Conservation (phyloP, 92 coral and sea anemone genomes). For the Zoanthus gigantus region DNA sequence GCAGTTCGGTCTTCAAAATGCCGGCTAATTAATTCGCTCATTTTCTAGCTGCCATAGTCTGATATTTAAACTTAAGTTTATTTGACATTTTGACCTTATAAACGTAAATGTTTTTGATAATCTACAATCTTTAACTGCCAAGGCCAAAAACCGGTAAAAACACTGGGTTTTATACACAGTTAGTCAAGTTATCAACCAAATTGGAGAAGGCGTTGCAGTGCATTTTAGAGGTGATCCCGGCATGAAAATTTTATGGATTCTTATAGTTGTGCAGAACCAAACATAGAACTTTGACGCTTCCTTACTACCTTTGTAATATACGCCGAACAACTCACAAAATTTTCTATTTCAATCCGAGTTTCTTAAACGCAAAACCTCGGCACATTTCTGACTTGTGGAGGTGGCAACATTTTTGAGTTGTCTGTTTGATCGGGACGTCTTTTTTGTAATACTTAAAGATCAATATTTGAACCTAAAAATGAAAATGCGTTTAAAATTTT, state of each 20-base stretch:
- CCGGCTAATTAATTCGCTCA: background rate
- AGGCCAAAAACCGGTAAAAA: background rate
- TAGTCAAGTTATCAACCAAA: background rate
- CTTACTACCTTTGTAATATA: background rate
- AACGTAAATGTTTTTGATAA: background rate
- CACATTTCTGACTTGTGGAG: background rate
- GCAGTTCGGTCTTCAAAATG: constrained; percentile 13
- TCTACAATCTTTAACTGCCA: background rate
- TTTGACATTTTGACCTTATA: constrained; percentile 43
- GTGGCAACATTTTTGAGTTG: constrained; percentile 18
- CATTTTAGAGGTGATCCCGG: background rate
- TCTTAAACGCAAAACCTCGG: background rate
- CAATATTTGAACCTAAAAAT: background rate
- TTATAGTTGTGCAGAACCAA: background rate
- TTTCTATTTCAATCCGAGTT: background rate
- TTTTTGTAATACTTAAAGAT: background rate
- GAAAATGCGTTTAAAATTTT: background rate
- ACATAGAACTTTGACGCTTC: background rate
- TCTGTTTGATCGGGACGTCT: background rate
- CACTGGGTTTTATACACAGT: no score
- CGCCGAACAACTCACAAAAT: background rate
- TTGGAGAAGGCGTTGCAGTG: background rate
- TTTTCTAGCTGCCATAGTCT: background rate
- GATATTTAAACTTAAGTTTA: constrained; percentile 11
- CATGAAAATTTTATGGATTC: background rate